Base-by-base conservation (phyloP, 2,113 vertebrate species). In the Leptobrachium leishanense region DNA sequence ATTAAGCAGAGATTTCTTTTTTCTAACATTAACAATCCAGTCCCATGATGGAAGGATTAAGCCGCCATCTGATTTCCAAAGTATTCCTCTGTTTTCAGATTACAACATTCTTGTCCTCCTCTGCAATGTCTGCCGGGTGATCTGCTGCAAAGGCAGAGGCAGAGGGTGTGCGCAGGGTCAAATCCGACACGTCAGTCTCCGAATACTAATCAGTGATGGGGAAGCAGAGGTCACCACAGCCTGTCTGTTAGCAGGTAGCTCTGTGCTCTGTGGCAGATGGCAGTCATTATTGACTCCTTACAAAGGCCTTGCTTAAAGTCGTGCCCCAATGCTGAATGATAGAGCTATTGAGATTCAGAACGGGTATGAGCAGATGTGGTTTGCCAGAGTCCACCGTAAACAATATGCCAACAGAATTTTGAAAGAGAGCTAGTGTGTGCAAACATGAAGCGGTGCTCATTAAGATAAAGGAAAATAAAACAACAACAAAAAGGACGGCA, bases 221-320 rank as follows among this genome's bases (percentile, higher is more conserved):
- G 89, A 93, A 80, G 89, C 90, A 90, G 90, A 90, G 92, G 92
- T 93, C 92, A 94, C 86, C 87, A 63, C 85, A 84, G 92, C 83
- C 89, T 88, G 89, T 90, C 89, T 88, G 88, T 82, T 92, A 91
- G 91, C 91, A 93, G 92, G 92, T 91, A 93, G 92, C 86, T 83
- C 84, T 94, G 93, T 94, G 93, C 91, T 92, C 88, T 62, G 87
- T 92, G 90, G 90, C 93, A 94, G 91, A 93, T 94, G 93, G 93
- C 91, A 91, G 89, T 89, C 91, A 94, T 94, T 93, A 94, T 92
- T 89, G 86, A 88, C 89, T 88, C 84, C 88, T 89, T 89, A 90
- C 91, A 93, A 92, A 92, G 90, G 90, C 91, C 91, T 89, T 83
- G 85, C 79, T 84, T 85, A 83, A 87, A 86, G 90, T 88, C 89